Conservation (phyloP, 2,888 invertebrate genomes). For the Napeogenes sylphis region DNA sequence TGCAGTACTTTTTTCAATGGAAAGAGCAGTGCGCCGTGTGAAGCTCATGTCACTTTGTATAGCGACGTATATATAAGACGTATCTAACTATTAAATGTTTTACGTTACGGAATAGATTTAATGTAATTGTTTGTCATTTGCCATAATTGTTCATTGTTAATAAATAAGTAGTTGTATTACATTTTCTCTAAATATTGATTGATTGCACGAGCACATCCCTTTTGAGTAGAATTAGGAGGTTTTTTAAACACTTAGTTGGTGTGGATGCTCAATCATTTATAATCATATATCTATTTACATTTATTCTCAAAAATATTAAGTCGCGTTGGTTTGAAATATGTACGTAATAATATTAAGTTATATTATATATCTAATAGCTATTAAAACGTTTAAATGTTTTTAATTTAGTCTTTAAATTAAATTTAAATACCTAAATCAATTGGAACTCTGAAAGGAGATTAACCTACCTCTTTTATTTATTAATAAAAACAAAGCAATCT, state of each 20-base stretch:
- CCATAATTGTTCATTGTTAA: slow-evolving; percentile 71
- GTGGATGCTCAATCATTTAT: slow-evolving; percentile 64
- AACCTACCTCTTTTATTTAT: slow-evolving; percentile 16
- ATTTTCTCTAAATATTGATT: slow-evolving; percentile 50
- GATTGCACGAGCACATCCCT: slow-evolving; percentile 69
- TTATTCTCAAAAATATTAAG: slow-evolving; percentile 45
- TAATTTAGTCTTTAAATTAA: slow-evolving; percentile 8
- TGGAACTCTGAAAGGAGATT: not conserved
- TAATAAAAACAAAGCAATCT: slow-evolving; percentile 20
- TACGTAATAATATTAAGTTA: slow-evolving; percentile 26
- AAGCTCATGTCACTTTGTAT: slow-evolving; percentile 57
- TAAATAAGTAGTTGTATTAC: slow-evolving; percentile 53
- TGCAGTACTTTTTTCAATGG: slow-evolving; percentile 37
- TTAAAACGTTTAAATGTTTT: slow-evolving; percentile 16
- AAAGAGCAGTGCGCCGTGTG: slow-evolving; percentile 45
- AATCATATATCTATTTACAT: slow-evolving; percentile 6
- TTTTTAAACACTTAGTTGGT: slow-evolving; percentile 53
- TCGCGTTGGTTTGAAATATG: slow-evolving; percentile 41
- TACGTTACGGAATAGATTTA: slow-evolving; percentile 63
- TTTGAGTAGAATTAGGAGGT: slow-evolving; percentile 53
- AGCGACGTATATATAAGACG: slow-evolving; percentile 57
- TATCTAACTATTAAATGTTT: slow-evolving; percentile 46
- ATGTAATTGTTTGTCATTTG: slow-evolving; percentile 62
- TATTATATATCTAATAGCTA: slow-evolving; percentile 26
- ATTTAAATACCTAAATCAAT: not conserved